These are phyloP conservation scores for Phycodurus eques DNA, from an alignment of 2,113 vertebrate species.

Conservation along the genomic window DNA sequence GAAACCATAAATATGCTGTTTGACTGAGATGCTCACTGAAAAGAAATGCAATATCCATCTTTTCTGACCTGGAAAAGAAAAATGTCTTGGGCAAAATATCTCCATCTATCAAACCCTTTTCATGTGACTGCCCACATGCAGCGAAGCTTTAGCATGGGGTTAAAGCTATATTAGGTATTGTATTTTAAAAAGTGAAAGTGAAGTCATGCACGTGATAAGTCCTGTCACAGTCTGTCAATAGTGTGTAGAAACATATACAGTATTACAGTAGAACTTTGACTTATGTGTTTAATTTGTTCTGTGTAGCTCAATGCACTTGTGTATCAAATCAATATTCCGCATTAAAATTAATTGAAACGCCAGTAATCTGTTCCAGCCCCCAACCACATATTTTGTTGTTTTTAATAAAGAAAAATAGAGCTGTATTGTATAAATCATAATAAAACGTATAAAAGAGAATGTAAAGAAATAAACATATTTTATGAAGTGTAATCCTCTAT, in stretches of 20 bases:
- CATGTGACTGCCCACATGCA: slow-evolving; percentile 37
- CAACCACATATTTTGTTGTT: too few relatives aligned
- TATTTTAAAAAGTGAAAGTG: not conserved
- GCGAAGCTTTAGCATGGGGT: slow-evolving; percentile 33
- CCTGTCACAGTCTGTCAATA: not conserved
- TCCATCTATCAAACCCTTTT: slow-evolving; percentile 43
- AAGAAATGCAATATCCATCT: slow-evolving; percentile 57
- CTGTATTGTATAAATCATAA: too few relatives aligned
- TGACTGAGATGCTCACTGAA: slow-evolving; percentile 57
- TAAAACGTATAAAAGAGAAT: too few relatives aligned
- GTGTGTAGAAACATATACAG: not conserved
- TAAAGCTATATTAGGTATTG: slow-evolving; percentile 4
- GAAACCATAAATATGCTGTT: slow-evolving; percentile 63
- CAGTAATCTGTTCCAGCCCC: too few relatives aligned
- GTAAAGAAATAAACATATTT: too few relatives aligned
- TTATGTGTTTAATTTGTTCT: not conserved
- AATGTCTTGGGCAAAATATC: slow-evolving; percentile 43
- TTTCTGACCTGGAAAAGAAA: slow-evolving; percentile 61
- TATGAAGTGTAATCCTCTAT: too few relatives aligned
- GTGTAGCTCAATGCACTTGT: not conserved
- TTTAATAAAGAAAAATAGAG: too few relatives aligned
- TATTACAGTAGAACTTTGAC: not conserved
- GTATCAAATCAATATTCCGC: too few relatives aligned
- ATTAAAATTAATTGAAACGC: too few relatives aligned
- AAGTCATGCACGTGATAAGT: not conserved